Evolutionary conservation across 2,888 invertebrate genomes (phyloP).

Genomic region (Drosophila longiperda): DNA sequence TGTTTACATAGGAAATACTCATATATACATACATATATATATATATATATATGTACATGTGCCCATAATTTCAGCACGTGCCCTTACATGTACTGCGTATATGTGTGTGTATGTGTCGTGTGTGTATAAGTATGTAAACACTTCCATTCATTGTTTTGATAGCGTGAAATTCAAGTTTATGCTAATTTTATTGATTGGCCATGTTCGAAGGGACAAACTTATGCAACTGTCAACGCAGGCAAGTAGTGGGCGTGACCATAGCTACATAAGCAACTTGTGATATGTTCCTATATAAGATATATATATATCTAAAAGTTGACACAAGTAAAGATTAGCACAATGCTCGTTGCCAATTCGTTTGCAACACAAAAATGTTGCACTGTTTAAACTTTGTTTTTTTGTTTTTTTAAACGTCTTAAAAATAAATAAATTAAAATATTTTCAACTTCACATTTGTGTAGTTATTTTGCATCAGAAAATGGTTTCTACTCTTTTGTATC

Average conservation of each 20-base stretch:
- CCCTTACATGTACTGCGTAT: neutral
- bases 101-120: neutral
- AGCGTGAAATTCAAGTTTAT: conserved; percentile 68
- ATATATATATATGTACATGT: neutral
- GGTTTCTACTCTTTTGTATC: neutral
- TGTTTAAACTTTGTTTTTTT: neutral
- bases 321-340: neutral
- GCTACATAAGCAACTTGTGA: neutral
- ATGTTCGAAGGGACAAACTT: conserved; percentile 1
- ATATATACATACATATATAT: neutral
- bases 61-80: neutral
- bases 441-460: neutral
- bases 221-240: neutral
- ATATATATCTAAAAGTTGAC: neutral
- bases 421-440: neutral
- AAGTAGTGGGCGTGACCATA: conserved; percentile 37
- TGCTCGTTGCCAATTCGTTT: neutral
- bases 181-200: conserved; percentile 74
- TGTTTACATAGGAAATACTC: conserved; percentile 51
- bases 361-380: neutral
- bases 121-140: conserved; percentile 26
- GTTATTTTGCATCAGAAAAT: neutral
- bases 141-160: conserved; percentile 58
- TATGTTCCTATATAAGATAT: conserved; percentile 3
- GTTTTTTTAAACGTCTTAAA: neutral